A percentile compares a stretch with the other conserved stretches of the same genome.
phyloP scores from a whole-genome alignment of 2,888 invertebrate genomes.

The Phragmatobia fuliginosa region DNA sequence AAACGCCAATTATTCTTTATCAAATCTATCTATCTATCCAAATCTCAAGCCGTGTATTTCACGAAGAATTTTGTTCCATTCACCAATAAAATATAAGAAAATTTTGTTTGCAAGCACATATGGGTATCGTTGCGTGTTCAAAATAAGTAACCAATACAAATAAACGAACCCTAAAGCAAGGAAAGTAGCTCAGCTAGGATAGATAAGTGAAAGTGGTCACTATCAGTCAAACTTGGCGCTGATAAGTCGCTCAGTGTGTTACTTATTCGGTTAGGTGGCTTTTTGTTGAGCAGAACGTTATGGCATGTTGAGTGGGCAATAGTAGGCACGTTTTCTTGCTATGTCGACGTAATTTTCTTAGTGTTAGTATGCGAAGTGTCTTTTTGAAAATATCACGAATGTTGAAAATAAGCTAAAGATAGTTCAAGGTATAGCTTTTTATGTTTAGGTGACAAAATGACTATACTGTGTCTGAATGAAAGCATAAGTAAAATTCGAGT shows the following conservation, averaged over 20 bases:
- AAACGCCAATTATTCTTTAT: neutral
- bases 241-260: conserved; percentile 39
- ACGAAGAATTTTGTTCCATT: neutral
- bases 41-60: neutral
- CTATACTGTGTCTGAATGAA: no score
- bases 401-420: neutral
- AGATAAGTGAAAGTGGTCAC: conserved; percentile 45
- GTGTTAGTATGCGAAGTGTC: neutral
- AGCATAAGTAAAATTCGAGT: no score
- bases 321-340: conserved; percentile 31
- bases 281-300: conserved; percentile 41
- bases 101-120: neutral
- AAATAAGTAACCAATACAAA: neutral
- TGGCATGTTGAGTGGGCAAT: conserved; percentile 26
- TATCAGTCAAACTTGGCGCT: conserved; percentile 36
- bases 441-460: no score
- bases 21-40: neutral
- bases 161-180: conserved; percentile 15
- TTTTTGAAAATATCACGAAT: neutral
- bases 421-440: no score
- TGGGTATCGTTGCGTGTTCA: neutral
- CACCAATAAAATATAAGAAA: neutral
- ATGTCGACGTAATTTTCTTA: conserved; percentile 8
- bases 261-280: conserved; percentile 46
- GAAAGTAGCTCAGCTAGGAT: conserved; percentile 38